Base-by-base conservation (phyloP, 2,888 invertebrate species). In the Elysia crispata region DNA sequence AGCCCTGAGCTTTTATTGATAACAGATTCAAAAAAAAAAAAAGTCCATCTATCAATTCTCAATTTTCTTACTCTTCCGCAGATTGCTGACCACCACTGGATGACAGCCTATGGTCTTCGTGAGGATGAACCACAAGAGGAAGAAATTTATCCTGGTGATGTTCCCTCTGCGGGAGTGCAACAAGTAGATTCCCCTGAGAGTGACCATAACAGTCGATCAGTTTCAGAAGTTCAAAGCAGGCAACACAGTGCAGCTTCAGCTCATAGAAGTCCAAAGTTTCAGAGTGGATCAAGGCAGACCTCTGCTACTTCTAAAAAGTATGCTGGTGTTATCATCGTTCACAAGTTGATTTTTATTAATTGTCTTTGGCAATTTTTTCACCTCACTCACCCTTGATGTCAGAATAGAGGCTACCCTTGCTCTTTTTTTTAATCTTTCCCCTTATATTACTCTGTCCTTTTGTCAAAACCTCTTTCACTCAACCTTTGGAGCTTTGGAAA, bases 11-110 rank as follows among this genome's bases (percentile, higher is more conserved):
- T n/a, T n/a, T n/a, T n/a, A n/a, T n/a, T n/a, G n/a, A n/a, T n/a
- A n/a, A 41, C 41, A 66, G 25, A 28, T 28, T 6, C 18, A 25
- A 11, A 66, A 66, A 66, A 3, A 15, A 30, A 66, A 1, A 3
- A 25, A 66, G 6, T 66, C 28, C 30, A 67, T 67, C 31, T n/a
- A n/a, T 66, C 3, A 18, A n/a, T 66, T 41, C 41, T 41, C 41
- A 41, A 41, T 41, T 11, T 41, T 11, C 41, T 41, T 41, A 41
- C 3, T 41, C 11, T 41, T 6, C 41, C 11, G 41, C 41, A 80
- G 80, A 76, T 80, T 31, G 49, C 76, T 28, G 76, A 70, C 28
- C 33, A 50, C 18, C 80, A 80, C 41, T 76, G 80, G 76, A 50
- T 70, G 41, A 20, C 49, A 25, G 76, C 72, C 15, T 70, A 80